Percentiles rank a stretch among this genome's conserved stretches.
Evolutionary conservation across 30 jellyfish, hydroid and myxozoan genomes (phyloP).

Genomic region (Aurelia sp.): DNA sequence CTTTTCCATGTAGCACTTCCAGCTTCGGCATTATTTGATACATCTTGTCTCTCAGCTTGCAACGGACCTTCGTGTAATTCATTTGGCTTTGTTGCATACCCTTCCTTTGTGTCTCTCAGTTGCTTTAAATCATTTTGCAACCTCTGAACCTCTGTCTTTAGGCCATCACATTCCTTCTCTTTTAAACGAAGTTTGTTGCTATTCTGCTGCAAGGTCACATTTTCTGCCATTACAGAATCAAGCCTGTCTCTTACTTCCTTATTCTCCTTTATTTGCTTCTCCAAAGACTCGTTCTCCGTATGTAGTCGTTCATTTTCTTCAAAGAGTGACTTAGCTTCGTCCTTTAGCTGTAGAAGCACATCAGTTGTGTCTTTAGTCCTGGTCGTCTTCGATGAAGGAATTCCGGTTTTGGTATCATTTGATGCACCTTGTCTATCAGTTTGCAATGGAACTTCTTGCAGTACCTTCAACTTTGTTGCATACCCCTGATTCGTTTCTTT

Average conservation of each 20-base stretch:
- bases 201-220: not conserved
- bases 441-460: not conserved
- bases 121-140: not conserved
- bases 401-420: not conserved
- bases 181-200: not conserved
- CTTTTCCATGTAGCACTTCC: not conserved
- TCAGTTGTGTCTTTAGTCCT: not conserved
- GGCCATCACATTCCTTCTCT: not conserved
- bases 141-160: not conserved
- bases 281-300: not conserved
- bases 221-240: too few species aligned
- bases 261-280: not conserved
- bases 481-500: not conserved
- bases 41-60: not conserved
- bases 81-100: not conserved
- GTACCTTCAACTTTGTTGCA: not conserved
- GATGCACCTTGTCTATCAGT: not conserved
- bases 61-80: not conserved
- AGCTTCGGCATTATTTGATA: not conserved
- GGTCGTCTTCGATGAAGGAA: not conserved
- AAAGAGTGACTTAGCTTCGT: not conserved
- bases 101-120: not conserved
- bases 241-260: too few species aligned
- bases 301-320: conserved; percentile 16
- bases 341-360: not conserved